These are phyloP conservation scores for Urocyon cinereoargenteus DNA, from an alignment of 2,797 vertebrate genomes.

Conservation along the genomic window DNA sequence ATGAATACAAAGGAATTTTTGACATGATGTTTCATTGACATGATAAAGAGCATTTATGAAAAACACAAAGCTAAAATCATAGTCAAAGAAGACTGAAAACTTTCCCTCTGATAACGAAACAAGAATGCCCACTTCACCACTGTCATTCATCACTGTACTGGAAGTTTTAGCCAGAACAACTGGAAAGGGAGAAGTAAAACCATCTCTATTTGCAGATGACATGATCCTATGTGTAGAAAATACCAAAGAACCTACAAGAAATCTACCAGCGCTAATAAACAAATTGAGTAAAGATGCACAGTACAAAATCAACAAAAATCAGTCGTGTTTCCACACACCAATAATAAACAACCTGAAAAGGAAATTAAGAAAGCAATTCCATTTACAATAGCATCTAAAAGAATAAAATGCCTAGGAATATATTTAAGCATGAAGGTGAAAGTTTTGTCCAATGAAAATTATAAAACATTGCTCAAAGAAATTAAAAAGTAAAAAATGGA, in stretches of 20 bases:
- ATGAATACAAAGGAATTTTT: not conserved
- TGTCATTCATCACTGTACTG: not conserved
- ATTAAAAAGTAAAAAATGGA: not conserved
- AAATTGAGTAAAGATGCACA: not conserved
- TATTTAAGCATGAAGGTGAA: not conserved
- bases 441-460: not conserved
- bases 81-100: not conserved
- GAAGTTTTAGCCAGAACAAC: not conserved
- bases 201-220: not conserved
- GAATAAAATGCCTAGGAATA: slow-evolving; percentile 8
- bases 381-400: not conserved
- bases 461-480: not conserved
- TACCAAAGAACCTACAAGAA: not conserved
- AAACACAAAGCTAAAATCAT: slow-evolving; percentile 12
- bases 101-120: not conserved
- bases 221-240: not conserved
- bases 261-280: not conserved
- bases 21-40: not conserved
- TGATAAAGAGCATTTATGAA: not conserved
- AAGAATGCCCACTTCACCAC: not conserved
- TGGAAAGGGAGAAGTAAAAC: not conserved
- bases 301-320: not conserved
- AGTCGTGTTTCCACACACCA: not conserved
- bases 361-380: slow-evolving; percentile 18
- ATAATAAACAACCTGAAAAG: not conserved